A percentile compares a stretch with the other conserved stretches of the same genome.
phyloP scores from a whole-genome alignment of 2,888 invertebrate species.

The Athalia circularis region DNA sequence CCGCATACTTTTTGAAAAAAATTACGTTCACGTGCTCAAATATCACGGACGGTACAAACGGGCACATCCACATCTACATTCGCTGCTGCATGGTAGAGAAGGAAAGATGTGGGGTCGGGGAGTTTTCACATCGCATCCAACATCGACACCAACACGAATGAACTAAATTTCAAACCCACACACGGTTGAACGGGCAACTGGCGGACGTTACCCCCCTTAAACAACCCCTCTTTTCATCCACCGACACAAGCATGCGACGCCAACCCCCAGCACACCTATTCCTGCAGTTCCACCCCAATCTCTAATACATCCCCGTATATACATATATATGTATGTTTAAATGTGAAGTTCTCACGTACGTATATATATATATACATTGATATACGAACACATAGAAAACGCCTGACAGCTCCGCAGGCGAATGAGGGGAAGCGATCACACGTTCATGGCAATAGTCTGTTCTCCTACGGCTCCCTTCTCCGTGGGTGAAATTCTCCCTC shows the following conservation, averaged over 20 bases:
- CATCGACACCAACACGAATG: constrained; percentile 43
- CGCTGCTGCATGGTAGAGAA: constrained; percentile 13
- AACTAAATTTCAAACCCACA: constrained; percentile 62
- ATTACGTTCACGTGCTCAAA: constrained; percentile 19
- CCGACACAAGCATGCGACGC: constrained; percentile 10
- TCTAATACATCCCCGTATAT: not conserved
- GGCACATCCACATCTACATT: not conserved
- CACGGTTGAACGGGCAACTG: constrained; percentile 46
- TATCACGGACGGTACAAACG: not conserved
- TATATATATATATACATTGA: too few species aligned
- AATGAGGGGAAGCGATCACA: too few species aligned
- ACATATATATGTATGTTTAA: too few species aligned
- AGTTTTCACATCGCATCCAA: not conserved
- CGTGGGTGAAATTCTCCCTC: too few species aligned
- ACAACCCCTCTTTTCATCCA: constrained; percentile 16
- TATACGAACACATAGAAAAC: too few species aligned
- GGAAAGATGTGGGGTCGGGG: not conserved
- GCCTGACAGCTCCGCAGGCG: too few species aligned
- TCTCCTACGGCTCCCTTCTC: too few species aligned
- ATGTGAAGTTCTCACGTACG: too few species aligned
- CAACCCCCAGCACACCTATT: constrained; percentile 5
- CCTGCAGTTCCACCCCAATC: constrained; percentile 15
- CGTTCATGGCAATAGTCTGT: too few species aligned
- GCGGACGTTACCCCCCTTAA: constrained; percentile 8
- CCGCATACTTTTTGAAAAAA: constrained; percentile 2